phyloP scores from a whole-genome alignment of 2,113 vertebrate genomes.

The Boleophthalmus pectinirostris region DNA sequence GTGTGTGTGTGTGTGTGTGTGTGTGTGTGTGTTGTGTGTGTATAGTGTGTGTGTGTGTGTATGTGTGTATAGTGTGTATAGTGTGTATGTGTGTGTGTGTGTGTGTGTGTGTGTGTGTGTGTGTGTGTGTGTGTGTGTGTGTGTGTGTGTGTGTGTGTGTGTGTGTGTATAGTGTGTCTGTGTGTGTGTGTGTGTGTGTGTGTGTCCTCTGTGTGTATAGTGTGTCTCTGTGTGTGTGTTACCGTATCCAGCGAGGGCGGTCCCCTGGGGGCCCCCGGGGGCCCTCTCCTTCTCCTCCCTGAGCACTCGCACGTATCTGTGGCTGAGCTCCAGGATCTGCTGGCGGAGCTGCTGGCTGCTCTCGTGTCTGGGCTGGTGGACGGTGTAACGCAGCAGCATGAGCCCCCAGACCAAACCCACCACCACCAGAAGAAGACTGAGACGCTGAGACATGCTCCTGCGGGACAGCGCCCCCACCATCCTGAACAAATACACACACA shows the following conservation, averaged over 20 bases:
- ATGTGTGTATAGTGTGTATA: too few relatives aligned
- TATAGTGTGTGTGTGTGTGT: too few relatives aligned
- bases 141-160: too few relatives aligned
- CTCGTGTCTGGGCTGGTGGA: constrained; percentile 90
- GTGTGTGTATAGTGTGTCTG: too few relatives aligned
- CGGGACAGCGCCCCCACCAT: constrained; percentile 89
- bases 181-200: too few relatives aligned
- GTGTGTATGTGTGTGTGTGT: too few relatives aligned
- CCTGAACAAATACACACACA: constrained; percentile 25
- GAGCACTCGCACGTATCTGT: constrained; percentile 92
- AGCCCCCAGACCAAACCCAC: constrained; percentile 94
- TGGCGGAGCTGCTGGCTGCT: constrained; percentile 91
- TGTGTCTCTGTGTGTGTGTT: constrained; percentile 53
- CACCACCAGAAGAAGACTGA: constrained; percentile 89
- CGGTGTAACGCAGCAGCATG: constrained; percentile 91
- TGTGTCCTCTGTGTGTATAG: too few relatives aligned
- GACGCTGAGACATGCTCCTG: constrained; percentile 95
- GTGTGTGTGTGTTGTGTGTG: too few relatives aligned
- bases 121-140: too few relatives aligned
- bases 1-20: too few relatives aligned
- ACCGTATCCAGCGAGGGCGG: constrained; percentile 95
- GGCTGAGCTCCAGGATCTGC: constrained; percentile 94
- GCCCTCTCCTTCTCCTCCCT: constrained; percentile 92
- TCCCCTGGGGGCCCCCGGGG: constrained; percentile 81
- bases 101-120: too few relatives aligned